Percentiles rank a stretch among this genome's conserved stretches.
Conservation (phyloP, 2,888 invertebrate species). For the Hypomecis atomaria region DNA sequence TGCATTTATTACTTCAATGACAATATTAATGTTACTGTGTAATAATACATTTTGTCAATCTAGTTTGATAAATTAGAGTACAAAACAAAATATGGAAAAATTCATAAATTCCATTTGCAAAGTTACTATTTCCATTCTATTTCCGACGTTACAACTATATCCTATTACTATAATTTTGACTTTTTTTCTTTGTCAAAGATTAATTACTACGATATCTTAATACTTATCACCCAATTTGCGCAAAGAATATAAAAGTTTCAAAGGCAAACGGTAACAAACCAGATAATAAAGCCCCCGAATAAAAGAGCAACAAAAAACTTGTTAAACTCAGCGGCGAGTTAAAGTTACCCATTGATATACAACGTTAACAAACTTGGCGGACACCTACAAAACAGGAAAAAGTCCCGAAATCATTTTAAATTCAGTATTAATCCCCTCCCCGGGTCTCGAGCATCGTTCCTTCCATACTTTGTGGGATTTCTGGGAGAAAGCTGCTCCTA, state of each 20-base stretch:
- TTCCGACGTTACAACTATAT: no score
- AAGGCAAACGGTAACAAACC: conserved; percentile 26
- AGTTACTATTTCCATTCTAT: no score
- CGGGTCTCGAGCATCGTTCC: conserved; percentile 68
- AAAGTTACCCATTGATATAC: conserved; percentile 63
- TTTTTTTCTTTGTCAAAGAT: not conserved
- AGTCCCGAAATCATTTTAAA: conserved; percentile 77
- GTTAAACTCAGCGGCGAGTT: conserved; percentile 53
- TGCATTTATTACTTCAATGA: no score
- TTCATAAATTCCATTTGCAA: no score
- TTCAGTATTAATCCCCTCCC: conserved; percentile 79
- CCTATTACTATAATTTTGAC: not conserved
- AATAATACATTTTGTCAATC: no score
- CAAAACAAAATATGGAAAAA: no score
- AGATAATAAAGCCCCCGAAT: conserved; percentile 26
- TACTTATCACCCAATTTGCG: conserved; percentile 18
- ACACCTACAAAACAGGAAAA: conserved; percentile 65
- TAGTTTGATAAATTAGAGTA: no score
- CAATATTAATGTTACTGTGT: no score
- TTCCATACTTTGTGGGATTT: conserved; percentile 80
- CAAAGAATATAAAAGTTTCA: conserved; percentile 17
- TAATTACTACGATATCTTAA: conserved; percentile 24
- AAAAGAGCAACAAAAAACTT: conserved; percentile 50
- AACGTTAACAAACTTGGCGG: conserved; percentile 63
- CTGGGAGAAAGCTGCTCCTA: conserved; percentile 77